A percentile compares a stretch with the other conserved stretches of the same genome.
phyloP scores from a whole-genome alignment of 2,888 invertebrate species.

The Xestobium rufovillosum region DNA sequence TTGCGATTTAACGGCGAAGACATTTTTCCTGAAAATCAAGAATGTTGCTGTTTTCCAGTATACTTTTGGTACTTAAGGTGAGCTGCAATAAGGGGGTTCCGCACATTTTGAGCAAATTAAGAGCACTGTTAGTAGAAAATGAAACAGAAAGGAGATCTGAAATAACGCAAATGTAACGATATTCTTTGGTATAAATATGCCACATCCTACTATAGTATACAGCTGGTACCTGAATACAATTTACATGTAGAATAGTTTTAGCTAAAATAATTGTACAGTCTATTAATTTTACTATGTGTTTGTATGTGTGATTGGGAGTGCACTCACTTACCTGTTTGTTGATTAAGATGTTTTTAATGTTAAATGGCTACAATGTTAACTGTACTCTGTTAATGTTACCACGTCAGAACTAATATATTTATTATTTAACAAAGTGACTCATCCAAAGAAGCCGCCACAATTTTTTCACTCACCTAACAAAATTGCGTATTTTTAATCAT shows the following conservation, averaged over 20 bases:
- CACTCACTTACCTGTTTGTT: slow-evolving; percentile 26
- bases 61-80: too few species aligned
- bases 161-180: too few species aligned
- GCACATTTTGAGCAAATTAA: too few species aligned
- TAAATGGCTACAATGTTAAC: slow-evolving; percentile 30
- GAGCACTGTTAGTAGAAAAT: too few species aligned
- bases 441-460: too few species aligned
- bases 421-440: slow-evolving; percentile 26
- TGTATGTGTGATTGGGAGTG: slow-evolving; percentile 23
- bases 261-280: slow-evolving; percentile 26
- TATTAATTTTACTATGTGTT: slow-evolving; percentile 18
- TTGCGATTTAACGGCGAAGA: too few species aligned
- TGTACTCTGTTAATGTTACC: slow-evolving; percentile 35
- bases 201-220: slow-evolving; percentile 22
- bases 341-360: slow-evolving; percentile 5
- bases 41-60: too few species aligned
- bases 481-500: too few species aligned
- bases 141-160: too few species aligned
- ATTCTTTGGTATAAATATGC: slow-evolving; percentile 13
- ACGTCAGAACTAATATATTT: slow-evolving; percentile 29
- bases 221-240: slow-evolving; percentile 34
- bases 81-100: too few species aligned
- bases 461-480: neutral
- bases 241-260: slow-evolving; percentile 29
- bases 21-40: too few species aligned